Evolutionary conservation across 1,140 invertebrate genomes (phyloP), one percentile per base, ranked within the genome.

Genomic region (Armadillidium nasatum): DNA sequence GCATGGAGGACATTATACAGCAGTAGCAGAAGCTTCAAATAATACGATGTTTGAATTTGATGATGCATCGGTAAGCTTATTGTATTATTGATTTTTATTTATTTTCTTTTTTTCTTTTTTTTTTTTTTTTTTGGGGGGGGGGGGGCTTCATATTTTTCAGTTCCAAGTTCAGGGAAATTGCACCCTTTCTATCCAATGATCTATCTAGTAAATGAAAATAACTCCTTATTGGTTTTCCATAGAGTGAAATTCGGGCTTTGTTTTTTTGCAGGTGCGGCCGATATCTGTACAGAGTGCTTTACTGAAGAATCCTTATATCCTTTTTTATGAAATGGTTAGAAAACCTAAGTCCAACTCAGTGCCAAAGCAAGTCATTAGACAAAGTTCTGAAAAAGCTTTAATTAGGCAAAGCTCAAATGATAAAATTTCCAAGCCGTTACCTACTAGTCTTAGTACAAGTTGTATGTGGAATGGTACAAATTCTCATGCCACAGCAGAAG

Each of bases 1-100:
- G 81, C 93, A 96, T 84, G 96, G 94, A 85, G 97, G 97, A 0
- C 97, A 99, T 87, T 99, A 99, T 84, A 98, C 97, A 74, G 94
- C 94, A 11, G 90, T 95, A 82, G 94, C 93, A 4, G 89, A 92
- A 83, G 90, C 92, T 10, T 91, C 94, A 10, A 89, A 89, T 76
- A 90, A 92, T 45, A 89, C 90, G 82, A 95, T 93, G 86, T 96
- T 95, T 85, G 91, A 93, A 82, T 96, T 95, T 86, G 91, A 93
- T 83, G 91, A 93, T 83, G 87, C 87, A 82, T 87, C 85, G 82
- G 91, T 92, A 84, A 86, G 88, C 86, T 79, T 70, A 9, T 76
- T 22, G 50, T 11, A 10, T n/a, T n/a, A n/a, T n/a, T n/a, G n/a
- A 80, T 72, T 23, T 60, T n/a, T 73, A 15, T 33, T n/a, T 71